Conservation (phyloP, 2,797 vertebrate species). For the Steatocranus sp. region DNA sequence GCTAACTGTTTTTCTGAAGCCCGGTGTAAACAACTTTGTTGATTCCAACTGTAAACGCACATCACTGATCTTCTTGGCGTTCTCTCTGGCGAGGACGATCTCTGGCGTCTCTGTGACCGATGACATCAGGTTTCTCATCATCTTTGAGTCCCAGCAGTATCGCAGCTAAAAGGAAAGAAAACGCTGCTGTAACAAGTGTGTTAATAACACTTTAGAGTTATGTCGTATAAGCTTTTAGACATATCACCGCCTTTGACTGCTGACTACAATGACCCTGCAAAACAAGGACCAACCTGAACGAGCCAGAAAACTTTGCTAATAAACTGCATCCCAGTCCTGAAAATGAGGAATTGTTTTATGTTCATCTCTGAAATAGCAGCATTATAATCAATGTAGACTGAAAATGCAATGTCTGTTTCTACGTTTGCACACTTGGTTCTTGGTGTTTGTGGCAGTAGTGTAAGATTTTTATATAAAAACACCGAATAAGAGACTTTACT, state of each 20-base stretch:
- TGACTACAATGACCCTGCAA: not conserved
- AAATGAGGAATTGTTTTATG: not conserved
- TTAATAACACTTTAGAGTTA: fast-evolving
- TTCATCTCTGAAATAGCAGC: not conserved
- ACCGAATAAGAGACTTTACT: fast-evolving
- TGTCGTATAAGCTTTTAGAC: fast-evolving
- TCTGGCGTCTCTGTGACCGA: constrained; percentile 69
- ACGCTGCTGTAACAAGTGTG: not conserved
- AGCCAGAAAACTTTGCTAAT: not conserved
- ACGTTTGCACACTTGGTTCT: not conserved
- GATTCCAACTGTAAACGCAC: constrained; percentile 11
- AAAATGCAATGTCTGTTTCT: not conserved
- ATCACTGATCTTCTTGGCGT: constrained; percentile 68
- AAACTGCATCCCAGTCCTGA: not conserved
- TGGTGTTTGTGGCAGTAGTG: not conserved
- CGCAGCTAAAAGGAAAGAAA: constrained; percentile 54
- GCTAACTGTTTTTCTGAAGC: not conserved
- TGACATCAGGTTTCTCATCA: constrained; percentile 62
- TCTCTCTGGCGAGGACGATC: constrained; percentile 74
- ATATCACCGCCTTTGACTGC: not conserved
- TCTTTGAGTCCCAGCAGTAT: constrained; percentile 73
- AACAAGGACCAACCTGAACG: fast-evolving
- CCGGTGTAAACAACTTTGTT: not conserved
- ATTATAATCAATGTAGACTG: fast-evolving
- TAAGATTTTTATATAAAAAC: not conserved